Conservation (phyloP, 1,140 invertebrate species). For the Tyrophagus putrescentiae region DNA sequence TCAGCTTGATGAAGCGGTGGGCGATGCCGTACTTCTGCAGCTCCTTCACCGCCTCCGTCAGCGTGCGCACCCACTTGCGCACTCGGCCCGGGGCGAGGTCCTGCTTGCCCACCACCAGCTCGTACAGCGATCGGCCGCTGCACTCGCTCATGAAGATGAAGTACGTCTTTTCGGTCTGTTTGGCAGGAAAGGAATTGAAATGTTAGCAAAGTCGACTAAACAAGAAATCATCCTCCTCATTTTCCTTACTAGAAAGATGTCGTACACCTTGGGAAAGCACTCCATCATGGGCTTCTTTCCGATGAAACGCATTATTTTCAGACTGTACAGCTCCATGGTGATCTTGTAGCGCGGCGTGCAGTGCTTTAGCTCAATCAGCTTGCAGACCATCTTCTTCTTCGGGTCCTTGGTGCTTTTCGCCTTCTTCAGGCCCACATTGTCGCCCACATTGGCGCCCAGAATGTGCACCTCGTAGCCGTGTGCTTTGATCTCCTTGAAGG, state of each 20-base stretch:
- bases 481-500: neutral
- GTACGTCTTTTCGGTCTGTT: neutral
- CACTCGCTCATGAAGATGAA: neutral
- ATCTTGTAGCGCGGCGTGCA: neutral
- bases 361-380: neutral
- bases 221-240: no score
- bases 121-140: neutral
- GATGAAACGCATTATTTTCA: neutral
- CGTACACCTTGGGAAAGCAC: neutral
- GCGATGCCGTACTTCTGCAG: conserved; percentile 8
- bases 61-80: neutral
- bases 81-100: neutral
- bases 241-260: neutral
- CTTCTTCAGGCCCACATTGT: neutral
- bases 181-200: no score
- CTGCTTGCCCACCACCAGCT: neutral
- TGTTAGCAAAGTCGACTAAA: no score
- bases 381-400: neutral
- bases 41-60: neutral
- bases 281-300: neutral
- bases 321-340: neutral
- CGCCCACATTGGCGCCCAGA: no score
- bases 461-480: neutral
- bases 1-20: conserved; percentile 9
- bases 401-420: neutral